These are phyloP conservation scores for Hyperoplus lanceolatus DNA, from an alignment of 2,797 vertebrate genomes.

Conservation along the genomic window DNA sequence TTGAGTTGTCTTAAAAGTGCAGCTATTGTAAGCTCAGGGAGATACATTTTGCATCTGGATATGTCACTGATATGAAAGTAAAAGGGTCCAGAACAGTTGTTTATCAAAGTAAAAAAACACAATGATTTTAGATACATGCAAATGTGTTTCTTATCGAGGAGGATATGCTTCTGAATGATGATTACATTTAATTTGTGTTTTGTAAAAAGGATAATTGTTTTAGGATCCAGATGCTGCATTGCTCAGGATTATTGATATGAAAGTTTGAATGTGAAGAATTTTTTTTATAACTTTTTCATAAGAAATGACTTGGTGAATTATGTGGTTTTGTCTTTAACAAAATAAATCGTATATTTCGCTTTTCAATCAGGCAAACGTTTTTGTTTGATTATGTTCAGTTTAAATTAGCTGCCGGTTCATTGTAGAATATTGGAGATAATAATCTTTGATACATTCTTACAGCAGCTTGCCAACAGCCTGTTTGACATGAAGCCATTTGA, in stretches of 20 bases:
- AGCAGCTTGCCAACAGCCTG: background rate
- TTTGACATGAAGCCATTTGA: background rate
- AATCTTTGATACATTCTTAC: background rate
- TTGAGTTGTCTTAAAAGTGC: background rate
- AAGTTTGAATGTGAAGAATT: background rate
- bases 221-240: background rate
- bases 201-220: background rate
- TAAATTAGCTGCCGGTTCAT: background rate
- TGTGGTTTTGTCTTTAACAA: background rate
- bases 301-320: constrained; percentile 17
- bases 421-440: background rate
- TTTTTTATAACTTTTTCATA: background rate
- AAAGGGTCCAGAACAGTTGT: too few relatives aligned
- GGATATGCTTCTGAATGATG: background rate
- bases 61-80: background rate
- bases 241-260: background rate
- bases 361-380: constrained; percentile 1
- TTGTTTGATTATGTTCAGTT: background rate
- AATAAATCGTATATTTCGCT: constrained; percentile 14
- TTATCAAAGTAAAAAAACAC: background rate
- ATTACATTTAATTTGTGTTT: background rate
- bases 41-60: background rate
- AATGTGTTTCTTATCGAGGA: too few relatives aligned
- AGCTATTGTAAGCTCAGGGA: constrained; percentile 38
- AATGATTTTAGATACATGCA: background rate